phyloP scores from a whole-genome alignment of 2,797 vertebrate genomes.

The Hypotaenidia philippensis region DNA sequence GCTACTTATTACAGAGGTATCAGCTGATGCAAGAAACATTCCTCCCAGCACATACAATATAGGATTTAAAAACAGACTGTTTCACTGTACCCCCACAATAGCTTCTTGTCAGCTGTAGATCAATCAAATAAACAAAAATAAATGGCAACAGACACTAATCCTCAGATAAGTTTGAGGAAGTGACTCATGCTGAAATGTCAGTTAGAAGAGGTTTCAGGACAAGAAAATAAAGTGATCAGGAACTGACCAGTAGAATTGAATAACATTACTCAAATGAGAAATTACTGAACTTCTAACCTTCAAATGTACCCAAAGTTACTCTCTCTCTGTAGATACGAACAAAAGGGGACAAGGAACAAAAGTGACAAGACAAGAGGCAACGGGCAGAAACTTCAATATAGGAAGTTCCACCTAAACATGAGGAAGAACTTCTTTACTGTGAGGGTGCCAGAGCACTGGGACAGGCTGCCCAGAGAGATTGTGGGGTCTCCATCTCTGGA shows the following conservation, averaged over 20 bases:
- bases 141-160: not conserved
- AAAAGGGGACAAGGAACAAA: not conserved
- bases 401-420: too few relatives aligned
- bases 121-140: not conserved
- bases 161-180: not conserved
- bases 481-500: too few relatives aligned
- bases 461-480: too few relatives aligned
- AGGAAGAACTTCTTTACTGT: too few relatives aligned
- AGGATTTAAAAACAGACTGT: not conserved
- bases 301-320: not conserved
- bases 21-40: not conserved
- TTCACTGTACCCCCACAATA: not conserved
- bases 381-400: too few relatives aligned
- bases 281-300: not conserved
- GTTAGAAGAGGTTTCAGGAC: not conserved
- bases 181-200: not conserved
- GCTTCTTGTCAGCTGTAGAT: not conserved
- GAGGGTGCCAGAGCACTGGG: too few relatives aligned
- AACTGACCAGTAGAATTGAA: not conserved
- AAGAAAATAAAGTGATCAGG: not conserved
- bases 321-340: accelerated
- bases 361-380: too few relatives aligned
- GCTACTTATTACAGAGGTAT: not conserved
- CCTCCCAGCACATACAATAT: not conserved
- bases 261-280: not conserved